Evolutionary conservation across 2,797 vertebrate genomes (phyloP).

Genomic region (Gymnothorax reevesii): DNA sequence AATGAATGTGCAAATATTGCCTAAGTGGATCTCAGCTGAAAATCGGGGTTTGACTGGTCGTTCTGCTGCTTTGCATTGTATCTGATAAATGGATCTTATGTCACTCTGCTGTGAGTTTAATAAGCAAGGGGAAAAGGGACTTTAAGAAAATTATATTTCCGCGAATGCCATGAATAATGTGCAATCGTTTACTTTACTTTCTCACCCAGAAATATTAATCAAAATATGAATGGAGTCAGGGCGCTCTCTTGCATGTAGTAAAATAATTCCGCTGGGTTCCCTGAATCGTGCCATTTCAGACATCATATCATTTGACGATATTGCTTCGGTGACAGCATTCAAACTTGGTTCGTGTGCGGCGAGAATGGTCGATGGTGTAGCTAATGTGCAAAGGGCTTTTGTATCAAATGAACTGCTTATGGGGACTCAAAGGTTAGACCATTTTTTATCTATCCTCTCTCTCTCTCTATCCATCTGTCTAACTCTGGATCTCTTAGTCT

Average conservation of each 20-base stretch:
- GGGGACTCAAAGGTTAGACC: constrained; percentile 8
- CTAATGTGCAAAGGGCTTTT: constrained; percentile 24
- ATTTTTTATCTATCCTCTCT: not conserved
- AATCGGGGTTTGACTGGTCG: not conserved
- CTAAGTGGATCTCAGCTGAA: not conserved
- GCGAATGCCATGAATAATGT: not conserved
- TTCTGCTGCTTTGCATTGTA: not conserved
- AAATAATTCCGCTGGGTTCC: not conserved
- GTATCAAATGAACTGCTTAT: constrained; percentile 17
- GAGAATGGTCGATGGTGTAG: constrained; percentile 65
- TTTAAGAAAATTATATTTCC: not conserved
- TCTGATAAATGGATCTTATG: not conserved
- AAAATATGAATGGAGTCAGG: not conserved
- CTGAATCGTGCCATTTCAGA: constrained; percentile 20
- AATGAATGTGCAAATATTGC: not conserved
- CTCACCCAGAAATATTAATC: constrained; percentile 8
- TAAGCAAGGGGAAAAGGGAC: not conserved
- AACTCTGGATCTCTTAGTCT: not conserved
- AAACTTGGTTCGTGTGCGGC: constrained; percentile 65
- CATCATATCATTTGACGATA: constrained; percentile 30
- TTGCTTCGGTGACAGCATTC: constrained; percentile 26
- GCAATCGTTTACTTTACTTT: constrained; percentile 15
- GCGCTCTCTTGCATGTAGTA: not conserved
- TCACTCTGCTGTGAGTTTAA: too few species aligned
- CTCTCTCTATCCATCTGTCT: not conserved